These are phyloP conservation scores for Cheilosia vulpina DNA, from an alignment of 2,888 invertebrate genomes.

Conservation along the genomic window DNA sequence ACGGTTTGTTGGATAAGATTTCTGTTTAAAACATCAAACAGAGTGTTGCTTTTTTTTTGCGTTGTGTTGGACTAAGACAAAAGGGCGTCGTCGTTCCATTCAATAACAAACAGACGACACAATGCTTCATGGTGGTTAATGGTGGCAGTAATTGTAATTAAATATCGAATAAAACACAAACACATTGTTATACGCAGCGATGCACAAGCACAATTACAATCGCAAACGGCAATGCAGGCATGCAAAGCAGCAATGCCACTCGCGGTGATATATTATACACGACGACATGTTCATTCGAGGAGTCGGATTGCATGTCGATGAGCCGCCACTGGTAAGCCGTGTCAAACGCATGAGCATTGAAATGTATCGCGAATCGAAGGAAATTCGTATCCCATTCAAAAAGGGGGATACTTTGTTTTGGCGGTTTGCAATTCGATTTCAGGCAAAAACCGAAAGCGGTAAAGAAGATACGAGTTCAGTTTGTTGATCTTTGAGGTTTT, in stretches of 20 bases:
- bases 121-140: conserved; percentile 70
- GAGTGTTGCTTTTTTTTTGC: conserved; percentile 23
- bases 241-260: conserved; percentile 43
- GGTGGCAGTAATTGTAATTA: conserved; percentile 71
- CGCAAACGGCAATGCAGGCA: neutral
- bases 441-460: neutral
- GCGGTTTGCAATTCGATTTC: conserved; percentile 31
- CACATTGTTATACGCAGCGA: neutral
- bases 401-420: conserved; percentile 33
- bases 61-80: conserved; percentile 46
- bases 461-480: neutral
- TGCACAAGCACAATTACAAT: neutral
- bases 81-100: conserved; percentile 51
- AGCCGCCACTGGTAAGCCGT: conserved; percentile 16
- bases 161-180: conserved; percentile 51
- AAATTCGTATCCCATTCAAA: conserved; percentile 6
- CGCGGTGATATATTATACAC: neutral
- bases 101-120: conserved; percentile 46
- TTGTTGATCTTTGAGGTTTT: conserved; percentile 39
- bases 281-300: conserved; percentile 47
- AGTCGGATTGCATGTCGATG: conserved; percentile 54
- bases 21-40: conserved; percentile 41
- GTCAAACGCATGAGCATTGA: conserved; percentile 41
- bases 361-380: conserved; percentile 31
- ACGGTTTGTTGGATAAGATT: conserved; percentile 63